Conservation (phyloP, 2,113 vertebrate species). For the Pituophis catenifer region DNA sequence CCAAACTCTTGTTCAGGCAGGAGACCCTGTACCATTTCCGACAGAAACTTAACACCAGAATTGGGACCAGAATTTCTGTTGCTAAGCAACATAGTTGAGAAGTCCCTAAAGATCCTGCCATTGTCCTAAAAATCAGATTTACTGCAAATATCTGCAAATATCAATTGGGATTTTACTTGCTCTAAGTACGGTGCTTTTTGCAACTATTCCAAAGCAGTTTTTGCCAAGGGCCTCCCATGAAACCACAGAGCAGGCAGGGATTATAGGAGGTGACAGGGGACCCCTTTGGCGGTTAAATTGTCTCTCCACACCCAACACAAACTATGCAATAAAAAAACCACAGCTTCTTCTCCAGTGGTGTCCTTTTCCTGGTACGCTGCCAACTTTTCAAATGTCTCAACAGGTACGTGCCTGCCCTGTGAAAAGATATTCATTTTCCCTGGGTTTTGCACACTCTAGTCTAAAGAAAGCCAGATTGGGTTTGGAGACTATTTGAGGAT, state of each 20-base stretch:
- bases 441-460: background rate
- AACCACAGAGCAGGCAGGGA: background rate
- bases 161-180: background rate
- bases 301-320: background rate
- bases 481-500: background rate
- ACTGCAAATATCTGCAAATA: background rate
- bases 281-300: too few species aligned
- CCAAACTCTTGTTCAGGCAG: too few species aligned
- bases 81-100: too few species aligned
- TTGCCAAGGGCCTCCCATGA: background rate
- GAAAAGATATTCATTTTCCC: background rate
- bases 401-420: background rate
- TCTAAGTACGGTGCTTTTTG: background rate
- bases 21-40: too few species aligned
- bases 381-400: background rate
- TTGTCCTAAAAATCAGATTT: background rate
- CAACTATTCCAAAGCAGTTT: background rate
- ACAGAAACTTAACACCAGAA: too few species aligned
- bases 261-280: background rate
- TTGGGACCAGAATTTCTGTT: too few species aligned
- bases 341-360: too few species aligned
- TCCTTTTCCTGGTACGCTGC: background rate
- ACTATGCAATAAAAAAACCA: background rate
- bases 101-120: too few species aligned
- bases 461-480: background rate